Evolutionary conservation across 1,140 invertebrate species (phyloP).

Genomic region (Pectinophora gossypiella): DNA sequence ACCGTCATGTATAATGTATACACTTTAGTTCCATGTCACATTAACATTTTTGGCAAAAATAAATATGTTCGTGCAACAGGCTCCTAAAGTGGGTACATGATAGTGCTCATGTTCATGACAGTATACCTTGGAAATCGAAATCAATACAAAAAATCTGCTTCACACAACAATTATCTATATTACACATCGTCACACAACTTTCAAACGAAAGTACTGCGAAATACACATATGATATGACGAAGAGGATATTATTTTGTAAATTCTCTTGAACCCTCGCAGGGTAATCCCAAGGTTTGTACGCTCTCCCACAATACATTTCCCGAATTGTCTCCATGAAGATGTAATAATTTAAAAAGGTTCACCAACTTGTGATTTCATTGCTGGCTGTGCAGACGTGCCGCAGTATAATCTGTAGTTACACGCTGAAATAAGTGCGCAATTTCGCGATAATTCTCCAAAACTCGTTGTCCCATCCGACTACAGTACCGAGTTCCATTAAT

Average conservation of each 20-base stretch:
- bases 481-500: no score
- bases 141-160: no score
- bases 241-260: conserved; percentile 48
- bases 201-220: neutral
- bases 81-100: no score
- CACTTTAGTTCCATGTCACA: no score
- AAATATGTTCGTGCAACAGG: no score
- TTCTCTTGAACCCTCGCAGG: conserved; percentile 32
- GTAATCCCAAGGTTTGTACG: conserved; percentile 45
- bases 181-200: neutral
- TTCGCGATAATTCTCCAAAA: neutral
- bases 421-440: neutral
- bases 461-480: no score
- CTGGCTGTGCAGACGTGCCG: neutral
- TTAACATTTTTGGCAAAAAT: no score
- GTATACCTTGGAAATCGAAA: no score
- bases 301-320: conserved; percentile 46
- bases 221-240: conserved; percentile 19
- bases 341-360: conserved; percentile 52
- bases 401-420: neutral
- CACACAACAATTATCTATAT: no score
- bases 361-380: conserved; percentile 37
- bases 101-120: no score
- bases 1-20: no score
- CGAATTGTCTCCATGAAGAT: conserved; percentile 57